Conservation (phyloP, 2,797 vertebrate genomes). For the Coccyzus lansbergi region DNA sequence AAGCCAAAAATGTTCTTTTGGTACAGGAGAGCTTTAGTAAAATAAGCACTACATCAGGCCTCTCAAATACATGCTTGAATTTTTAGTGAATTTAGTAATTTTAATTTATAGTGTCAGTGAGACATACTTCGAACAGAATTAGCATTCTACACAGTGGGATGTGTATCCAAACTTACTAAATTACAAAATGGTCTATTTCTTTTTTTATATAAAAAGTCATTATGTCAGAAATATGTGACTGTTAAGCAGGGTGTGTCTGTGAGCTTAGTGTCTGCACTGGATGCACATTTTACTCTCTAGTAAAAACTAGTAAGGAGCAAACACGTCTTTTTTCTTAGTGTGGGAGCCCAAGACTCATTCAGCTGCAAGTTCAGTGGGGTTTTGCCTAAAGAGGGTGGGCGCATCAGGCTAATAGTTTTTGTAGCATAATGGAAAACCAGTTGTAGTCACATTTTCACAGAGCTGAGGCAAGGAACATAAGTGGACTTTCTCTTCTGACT, state of each 20-base stretch:
- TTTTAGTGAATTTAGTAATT: background rate
- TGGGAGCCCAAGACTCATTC: background rate
- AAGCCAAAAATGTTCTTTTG: constrained; percentile 27
- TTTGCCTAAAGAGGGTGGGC: background rate
- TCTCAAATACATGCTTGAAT: background rate
- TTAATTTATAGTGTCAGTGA: background rate
- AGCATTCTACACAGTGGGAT: background rate
- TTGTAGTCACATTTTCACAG: background rate
- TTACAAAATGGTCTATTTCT: background rate
- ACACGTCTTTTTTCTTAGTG: background rate
- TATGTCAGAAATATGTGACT: background rate
- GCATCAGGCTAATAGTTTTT: background rate
- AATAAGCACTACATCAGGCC: constrained; percentile 22
- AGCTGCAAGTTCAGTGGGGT: background rate
- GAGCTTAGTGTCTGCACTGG: background rate
- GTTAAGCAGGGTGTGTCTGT: background rate
- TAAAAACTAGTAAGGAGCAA: background rate
- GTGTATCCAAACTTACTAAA: background rate
- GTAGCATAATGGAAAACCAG: background rate
- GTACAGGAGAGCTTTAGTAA: constrained; percentile 25
- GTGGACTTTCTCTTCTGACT: background rate
- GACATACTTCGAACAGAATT: background rate
- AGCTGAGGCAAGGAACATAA: background rate
- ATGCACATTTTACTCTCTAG: background rate
- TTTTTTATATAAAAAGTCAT: background rate